Evolutionary conservation across 2,888 invertebrate species (phyloP), one percentile per base, ranked within the genome.

Genomic region (Zaprionus bogoriensis): DNA sequence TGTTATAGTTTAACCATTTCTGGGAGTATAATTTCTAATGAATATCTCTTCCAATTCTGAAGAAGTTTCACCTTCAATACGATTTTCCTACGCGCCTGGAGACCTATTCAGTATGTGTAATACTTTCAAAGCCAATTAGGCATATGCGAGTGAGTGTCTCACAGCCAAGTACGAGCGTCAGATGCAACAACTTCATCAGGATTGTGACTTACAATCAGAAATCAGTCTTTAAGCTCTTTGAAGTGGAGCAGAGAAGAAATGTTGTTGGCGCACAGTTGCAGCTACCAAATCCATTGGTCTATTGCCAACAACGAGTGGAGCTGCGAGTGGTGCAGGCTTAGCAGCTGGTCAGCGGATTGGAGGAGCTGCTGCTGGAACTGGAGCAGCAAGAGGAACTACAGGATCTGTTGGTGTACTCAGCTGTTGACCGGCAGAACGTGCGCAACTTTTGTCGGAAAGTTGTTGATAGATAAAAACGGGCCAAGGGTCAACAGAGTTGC

Each of bases 391-490:
- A 27, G n/a, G 32, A 32, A 64, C 22, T 22, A 19, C n/a, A n/a
- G n/a, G n/a, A n/a, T n/a, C n/a, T n/a, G n/a, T n/a, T n/a, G n/a
- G n/a, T n/a, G n/a, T 32, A 47, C 48, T 50, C 50, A 17, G 32
- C 32, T 17, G 32, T 14, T 17, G 41, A 54, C 62, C 62, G 62
- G 28, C 60, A 51, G 57, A 71, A 74, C 78, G 71, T 77, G 82
- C 54, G 54, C 64, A 73, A 79, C 67, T 78, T 67, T 80, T 60
- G 61, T 59, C 61, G 39, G 68, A 74, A 71, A 74, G 73, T 73
- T 77, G 81, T 77, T 81, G 78, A 80, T 77, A 74, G 69, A 81
- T 77, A 58, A 67, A 66, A 67, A 64, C 47, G 46, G 72, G 66
- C 61, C 81, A 81, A 77, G 81, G 74, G 71, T 75, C 75, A 77